phyloP scores from a whole-genome alignment of 2,113 vertebrate genomes.

The Gymnarchus niloticus region DNA sequence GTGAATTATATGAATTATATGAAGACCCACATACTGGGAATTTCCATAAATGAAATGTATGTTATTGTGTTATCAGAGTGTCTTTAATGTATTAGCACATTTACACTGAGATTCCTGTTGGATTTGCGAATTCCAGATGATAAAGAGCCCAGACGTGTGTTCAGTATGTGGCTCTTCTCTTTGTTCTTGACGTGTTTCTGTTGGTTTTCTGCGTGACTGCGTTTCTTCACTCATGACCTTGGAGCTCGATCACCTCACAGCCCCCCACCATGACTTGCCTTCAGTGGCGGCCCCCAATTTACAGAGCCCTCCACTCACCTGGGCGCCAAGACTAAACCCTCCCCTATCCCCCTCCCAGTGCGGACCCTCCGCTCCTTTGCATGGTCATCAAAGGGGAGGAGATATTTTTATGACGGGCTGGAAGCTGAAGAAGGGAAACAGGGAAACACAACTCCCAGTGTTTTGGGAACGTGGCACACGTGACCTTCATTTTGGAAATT shows the following conservation, averaged over 20 bases:
- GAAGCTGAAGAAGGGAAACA: too few relatives aligned
- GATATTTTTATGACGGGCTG: too few relatives aligned
- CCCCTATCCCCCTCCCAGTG: too few relatives aligned
- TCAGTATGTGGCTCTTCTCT: constrained; percentile 8
- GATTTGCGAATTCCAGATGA: background rate
- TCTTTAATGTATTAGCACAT: background rate
- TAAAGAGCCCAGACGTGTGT: background rate
- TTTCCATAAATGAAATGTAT: too few relatives aligned
- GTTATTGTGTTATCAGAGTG: background rate
- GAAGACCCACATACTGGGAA: constrained; percentile 13
- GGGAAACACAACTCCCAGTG: too few relatives aligned
- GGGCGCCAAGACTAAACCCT: too few relatives aligned
- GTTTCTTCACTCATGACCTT: background rate
- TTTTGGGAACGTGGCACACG: background rate
- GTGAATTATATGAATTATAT: background rate
- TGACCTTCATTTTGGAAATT: background rate
- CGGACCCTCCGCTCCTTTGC: too few relatives aligned
- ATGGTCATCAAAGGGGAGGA: too few relatives aligned
- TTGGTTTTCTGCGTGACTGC: background rate
- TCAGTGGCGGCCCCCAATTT: background rate
- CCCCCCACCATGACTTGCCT: background rate
- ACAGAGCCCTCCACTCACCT: background rate
- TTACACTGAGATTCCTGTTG: background rate
- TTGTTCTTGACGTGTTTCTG: background rate
- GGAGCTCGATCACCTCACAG: background rate